phyloP scores from a whole-genome alignment of 2,797 vertebrate genomes.

The Enteromius viviparus region DNA sequence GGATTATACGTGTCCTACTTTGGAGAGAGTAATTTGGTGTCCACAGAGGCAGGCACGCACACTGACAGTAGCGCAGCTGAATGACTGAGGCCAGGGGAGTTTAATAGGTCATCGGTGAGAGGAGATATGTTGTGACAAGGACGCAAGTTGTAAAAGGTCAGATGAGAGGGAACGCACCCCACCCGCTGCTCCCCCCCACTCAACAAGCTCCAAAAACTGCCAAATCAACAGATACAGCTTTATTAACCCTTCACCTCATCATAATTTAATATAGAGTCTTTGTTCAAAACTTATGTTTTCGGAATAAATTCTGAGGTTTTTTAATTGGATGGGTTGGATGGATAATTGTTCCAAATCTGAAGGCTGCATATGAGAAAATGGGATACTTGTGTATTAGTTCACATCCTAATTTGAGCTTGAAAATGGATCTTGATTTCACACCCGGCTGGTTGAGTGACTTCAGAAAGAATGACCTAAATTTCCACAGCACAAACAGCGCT shows the following conservation, averaged over 20 bases:
- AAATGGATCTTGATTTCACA: slow-evolving; percentile 35
- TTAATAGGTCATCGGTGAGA: slow-evolving; percentile 60
- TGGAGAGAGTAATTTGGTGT: slow-evolving; percentile 23
- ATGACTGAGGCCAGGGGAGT: slow-evolving; percentile 51
- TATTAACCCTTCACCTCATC: slow-evolving; percentile 38
- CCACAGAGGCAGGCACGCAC: slow-evolving; percentile 34
- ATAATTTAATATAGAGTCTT: slow-evolving; percentile 31
- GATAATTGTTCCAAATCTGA: slow-evolving; percentile 26
- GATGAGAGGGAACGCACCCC: slow-evolving; percentile 43
- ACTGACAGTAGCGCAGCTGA: slow-evolving; percentile 39
- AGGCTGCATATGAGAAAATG: slow-evolving; percentile 24
- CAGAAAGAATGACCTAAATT: slow-evolving; percentile 32
- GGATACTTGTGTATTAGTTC: slow-evolving; percentile 27
- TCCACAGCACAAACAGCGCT: neutral
- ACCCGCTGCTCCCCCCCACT: slow-evolving; percentile 30
- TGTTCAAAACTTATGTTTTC: slow-evolving; percentile 27
- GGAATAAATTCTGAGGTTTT: neutral
- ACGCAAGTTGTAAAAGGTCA: slow-evolving; percentile 62
- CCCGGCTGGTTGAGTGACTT: slow-evolving; percentile 20
- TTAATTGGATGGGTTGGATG: slow-evolving; percentile 35
- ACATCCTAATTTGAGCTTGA: slow-evolving; percentile 30
- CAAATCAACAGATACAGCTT: slow-evolving; percentile 32
- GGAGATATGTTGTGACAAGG: slow-evolving; percentile 65
- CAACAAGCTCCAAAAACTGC: slow-evolving; percentile 24
- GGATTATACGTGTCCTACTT: slow-evolving; percentile 41